Evolutionary conservation across 2,113 vertebrate species (phyloP).

Genomic region (Mus musculus): GRCm39 chr12:89781501-89782000

Average conservation of each 20-base stretch:
- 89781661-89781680: not conserved
- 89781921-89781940: not conserved
- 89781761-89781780: not conserved
- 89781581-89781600: slow-evolving; percentile 24
- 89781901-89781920: not conserved
- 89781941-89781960: not conserved
- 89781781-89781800: not conserved
- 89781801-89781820: not conserved
- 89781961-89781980: not conserved
- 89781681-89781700: slow-evolving; percentile 24
- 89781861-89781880: too few species aligned
- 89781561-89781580: slow-evolving; percentile 62
- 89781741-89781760: slow-evolving; percentile 38
- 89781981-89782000: not conserved
- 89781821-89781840: too few species aligned
- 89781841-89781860: too few species aligned
- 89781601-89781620: slow-evolving; percentile 62
- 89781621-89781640: not conserved
- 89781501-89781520: not conserved
- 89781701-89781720: slow-evolving; percentile 1
- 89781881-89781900: too few species aligned
- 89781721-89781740: not conserved
- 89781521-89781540: slow-evolving; percentile 13
- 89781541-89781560: slow-evolving; percentile 57
- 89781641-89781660: slow-evolving; percentile 18